A percentile compares a stretch with the other conserved stretches of the same genome.
phyloP scores from a whole-genome alignment of 2,888 invertebrate genomes.

The Ectobius pallidus region DNA sequence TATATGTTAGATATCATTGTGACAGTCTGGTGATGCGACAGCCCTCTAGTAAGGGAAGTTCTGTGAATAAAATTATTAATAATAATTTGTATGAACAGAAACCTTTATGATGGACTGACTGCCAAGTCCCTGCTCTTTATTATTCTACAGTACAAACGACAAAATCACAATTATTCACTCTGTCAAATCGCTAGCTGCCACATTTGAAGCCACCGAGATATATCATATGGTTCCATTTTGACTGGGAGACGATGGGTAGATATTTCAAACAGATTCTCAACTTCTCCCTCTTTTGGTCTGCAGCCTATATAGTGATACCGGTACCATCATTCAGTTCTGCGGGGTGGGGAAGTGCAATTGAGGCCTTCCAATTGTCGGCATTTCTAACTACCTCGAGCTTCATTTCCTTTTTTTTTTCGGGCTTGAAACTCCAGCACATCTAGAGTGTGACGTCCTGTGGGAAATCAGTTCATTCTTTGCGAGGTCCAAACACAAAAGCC shows the following conservation, averaged over 20 bases:
- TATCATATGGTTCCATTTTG: not conserved
- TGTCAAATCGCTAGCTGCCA: not conserved
- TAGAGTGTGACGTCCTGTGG: constrained; percentile 19
- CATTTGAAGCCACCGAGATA: not conserved
- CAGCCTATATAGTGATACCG: no score
- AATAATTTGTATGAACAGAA: no score
- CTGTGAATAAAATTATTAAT: no score
- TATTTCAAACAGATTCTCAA: not conserved
- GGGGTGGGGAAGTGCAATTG: no score
- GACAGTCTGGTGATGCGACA: no score
- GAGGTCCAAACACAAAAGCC: constrained; percentile 21
- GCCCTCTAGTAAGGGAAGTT: no score
- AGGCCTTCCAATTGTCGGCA: constrained; percentile 32
- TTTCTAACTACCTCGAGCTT: constrained; percentile 20
- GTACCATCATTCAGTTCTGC: no score
- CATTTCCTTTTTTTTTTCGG: constrained; percentile 27
- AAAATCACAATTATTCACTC: not conserved
- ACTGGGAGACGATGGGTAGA: not conserved
- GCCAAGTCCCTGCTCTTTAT: no score
- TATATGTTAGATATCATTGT: no score
- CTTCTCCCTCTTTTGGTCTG: no score
- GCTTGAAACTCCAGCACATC: not conserved
- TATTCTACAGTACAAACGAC: not conserved
- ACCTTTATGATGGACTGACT: no score
- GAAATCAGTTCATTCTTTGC: constrained; percentile 39